Evolutionary conservation across 2,797 vertebrate species (phyloP), one percentile per base, ranked within the genome.

Genomic region (Cryptoblepharus egeriae): DNA sequence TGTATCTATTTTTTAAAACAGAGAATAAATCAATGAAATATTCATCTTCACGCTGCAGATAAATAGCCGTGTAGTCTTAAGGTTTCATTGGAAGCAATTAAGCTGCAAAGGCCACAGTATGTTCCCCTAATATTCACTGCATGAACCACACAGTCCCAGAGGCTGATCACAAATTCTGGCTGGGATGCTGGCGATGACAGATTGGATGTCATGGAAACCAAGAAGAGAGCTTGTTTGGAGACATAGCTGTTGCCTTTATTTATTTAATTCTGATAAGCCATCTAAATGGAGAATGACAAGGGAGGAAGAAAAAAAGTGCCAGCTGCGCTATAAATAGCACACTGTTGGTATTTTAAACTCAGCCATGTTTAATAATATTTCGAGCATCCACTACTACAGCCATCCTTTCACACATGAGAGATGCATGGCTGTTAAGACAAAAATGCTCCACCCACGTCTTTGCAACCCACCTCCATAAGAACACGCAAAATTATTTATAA

Each of bases 161-260:
- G 91, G 69, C 88, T 89, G 85, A 88, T 83, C 86, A 90, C 85
- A 92, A 90, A 94, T 93, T 81, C 91, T 90, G 89, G 88, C 85
- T 79, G 90, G 88, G 93, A 88, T 90, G 90, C 81, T 92, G 88
- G 88, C 90, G 88, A 91, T 92, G 93, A 95, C 92, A 94, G 93
- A 94, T 88, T 92, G 93, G 91, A 88, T 95, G 89, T 89, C 93
- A 94, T 95, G 93, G 94, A 96, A 96, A 96, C 94, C 0, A 52
- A 95, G 88, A 93, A 87, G 8, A 45, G 94, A 93, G 93, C 89
- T 88, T 92, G 91, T 94, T 95, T 93, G 92, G 90, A 94, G 89
- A 90, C 90, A 85, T 93, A 93, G 90, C 90, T 73, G 81, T 76
- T 85, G 86, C 86, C 32, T 91, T 93, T 93, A 92, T 93, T 91